Conservation (phyloP, 2,113 vertebrate species). For the Madoqua kirkii region DNA sequence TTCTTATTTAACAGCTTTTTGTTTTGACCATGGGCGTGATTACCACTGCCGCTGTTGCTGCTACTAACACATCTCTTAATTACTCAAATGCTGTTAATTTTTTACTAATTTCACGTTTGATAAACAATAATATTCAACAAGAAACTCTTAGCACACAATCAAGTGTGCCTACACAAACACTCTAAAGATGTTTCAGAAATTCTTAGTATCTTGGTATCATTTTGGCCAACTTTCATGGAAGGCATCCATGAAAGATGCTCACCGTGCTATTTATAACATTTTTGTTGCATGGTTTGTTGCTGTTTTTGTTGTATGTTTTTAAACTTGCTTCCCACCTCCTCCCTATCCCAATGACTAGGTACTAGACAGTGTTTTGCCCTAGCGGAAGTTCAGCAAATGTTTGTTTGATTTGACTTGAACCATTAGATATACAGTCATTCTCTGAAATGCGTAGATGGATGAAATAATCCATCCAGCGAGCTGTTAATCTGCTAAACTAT, state of each 20-base stretch:
- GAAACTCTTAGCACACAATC: background rate
- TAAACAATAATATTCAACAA: constrained; percentile 2
- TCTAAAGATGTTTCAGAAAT: background rate
- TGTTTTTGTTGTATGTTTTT: background rate
- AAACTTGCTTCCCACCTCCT: background rate
- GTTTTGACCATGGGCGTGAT: background rate
- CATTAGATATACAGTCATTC: constrained; percentile 14
- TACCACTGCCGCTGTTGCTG: background rate
- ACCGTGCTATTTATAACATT: background rate
- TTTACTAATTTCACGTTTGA: constrained; percentile 18
- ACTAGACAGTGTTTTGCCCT: background rate
- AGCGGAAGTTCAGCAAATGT: background rate
- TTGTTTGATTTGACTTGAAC: constrained; percentile 14
- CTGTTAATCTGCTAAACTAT: constrained; percentile 56
- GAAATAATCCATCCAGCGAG: constrained; percentile 41
- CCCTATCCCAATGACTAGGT: background rate
- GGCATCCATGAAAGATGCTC: background rate
- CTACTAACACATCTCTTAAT: background rate
- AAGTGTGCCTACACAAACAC: background rate
- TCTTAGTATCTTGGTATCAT: background rate
- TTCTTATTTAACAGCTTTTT: background rate
- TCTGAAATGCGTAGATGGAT: constrained; percentile 12
- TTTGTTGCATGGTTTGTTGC: background rate
- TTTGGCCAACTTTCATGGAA: background rate
- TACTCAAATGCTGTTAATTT: background rate